A percentile compares a stretch with the other conserved stretches of the same genome.
phyloP scores from a whole-genome alignment of 1,140 invertebrate genomes.

The Drosophila serrata region DNA sequence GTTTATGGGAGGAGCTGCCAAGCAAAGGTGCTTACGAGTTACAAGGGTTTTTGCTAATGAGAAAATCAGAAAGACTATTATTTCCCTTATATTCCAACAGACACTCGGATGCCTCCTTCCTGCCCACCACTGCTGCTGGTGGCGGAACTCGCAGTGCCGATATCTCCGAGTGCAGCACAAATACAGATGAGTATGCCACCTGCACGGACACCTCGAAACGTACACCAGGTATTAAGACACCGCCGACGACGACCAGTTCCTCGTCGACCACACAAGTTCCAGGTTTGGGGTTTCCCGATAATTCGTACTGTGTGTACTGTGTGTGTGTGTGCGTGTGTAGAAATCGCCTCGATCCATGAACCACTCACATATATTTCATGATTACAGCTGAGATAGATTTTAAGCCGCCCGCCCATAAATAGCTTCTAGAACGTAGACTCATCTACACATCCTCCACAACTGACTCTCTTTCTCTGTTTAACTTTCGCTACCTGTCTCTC shows the following conservation, averaged over 20 bases:
- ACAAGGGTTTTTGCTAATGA: rapidly evolving
- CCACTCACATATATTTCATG: constrained; percentile 13
- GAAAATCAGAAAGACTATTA: neutral
- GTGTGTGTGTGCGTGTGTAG: constrained; percentile 54
- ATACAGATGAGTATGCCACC: constrained; percentile 95
- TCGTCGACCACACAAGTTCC: constrained; percentile 85
- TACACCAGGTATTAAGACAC: constrained; percentile 86
- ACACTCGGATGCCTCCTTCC: constrained; percentile 71
- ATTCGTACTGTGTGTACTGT: constrained; percentile 41
- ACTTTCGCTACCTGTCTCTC: constrained; percentile 40
- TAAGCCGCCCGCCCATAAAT: constrained; percentile 17
- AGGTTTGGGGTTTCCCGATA: constrained; percentile 76
- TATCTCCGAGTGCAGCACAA: constrained; percentile 93
- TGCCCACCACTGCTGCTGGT: constrained; percentile 17
- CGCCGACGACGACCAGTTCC: constrained; percentile 84
- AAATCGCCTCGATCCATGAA: constrained; percentile 31
- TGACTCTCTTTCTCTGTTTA: constrained; percentile 39
- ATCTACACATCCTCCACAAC: constrained; percentile 30
- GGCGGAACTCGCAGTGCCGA: constrained; percentile 89
- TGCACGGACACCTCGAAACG: constrained; percentile 91
- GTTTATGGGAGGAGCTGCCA: constrained; percentile 49
- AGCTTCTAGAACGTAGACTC: constrained; percentile 39
- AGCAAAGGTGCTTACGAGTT: constrained; percentile 57
- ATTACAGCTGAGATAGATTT: constrained; percentile 19
- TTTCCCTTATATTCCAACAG: constrained; percentile 8